Evolutionary conservation across 30 jellyfish, hydroid and myxozoan species (phyloP).

Genomic region (Morbakka virulenta): DNA sequence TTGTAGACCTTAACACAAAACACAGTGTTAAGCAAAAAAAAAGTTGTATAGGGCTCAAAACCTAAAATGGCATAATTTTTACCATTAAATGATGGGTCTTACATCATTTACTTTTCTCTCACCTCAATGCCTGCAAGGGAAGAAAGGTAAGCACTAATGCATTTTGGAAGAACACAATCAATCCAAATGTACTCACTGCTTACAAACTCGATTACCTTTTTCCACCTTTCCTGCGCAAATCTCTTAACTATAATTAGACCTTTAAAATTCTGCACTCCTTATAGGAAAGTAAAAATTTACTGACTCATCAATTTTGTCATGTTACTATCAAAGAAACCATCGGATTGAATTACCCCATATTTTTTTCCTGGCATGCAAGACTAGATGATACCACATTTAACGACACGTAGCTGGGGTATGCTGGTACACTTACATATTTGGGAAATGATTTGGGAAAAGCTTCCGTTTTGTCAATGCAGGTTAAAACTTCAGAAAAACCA

Average conservation of each 20-base stretch:
- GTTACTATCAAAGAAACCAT: not conserved
- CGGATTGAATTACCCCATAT: not conserved
- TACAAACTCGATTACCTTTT: not conserved
- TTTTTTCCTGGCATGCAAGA: not conserved
- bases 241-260: not conserved
- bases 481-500: slow-evolving; percentile 10
- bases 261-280: slow-evolving; percentile 20
- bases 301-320: not conserved
- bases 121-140: not conserved
- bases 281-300: not conserved
- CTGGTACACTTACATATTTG: slow-evolving; percentile 4
- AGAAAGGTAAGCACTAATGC: not conserved
- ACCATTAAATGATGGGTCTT: not conserved
- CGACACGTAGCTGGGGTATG: slow-evolving; percentile 13
- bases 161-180: not conserved
- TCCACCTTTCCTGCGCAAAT: not conserved
- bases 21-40: no score
- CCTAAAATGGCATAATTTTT: no score
- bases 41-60: no score
- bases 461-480: slow-evolving; percentile 1
- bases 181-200: slow-evolving; percentile 12
- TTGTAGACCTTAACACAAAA: not conserved
- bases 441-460: slow-evolving; percentile 14
- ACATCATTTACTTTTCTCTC: not conserved
- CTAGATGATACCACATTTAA: slow-evolving; percentile 7